phyloP scores from a whole-genome alignment of 2,888 invertebrate species.

The Pheosia tremula region DNA sequence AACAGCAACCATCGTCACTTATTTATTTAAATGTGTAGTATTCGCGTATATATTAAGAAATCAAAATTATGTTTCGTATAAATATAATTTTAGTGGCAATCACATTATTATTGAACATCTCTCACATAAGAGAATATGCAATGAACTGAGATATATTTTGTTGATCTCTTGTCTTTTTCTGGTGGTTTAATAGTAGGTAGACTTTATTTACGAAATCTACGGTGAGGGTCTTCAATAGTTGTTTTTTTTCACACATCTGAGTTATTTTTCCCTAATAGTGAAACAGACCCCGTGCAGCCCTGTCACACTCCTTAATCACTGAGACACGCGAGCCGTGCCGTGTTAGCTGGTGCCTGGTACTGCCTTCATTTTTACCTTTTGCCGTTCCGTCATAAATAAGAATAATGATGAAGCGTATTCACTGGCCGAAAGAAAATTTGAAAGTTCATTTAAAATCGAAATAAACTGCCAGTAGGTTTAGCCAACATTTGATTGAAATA shows the following conservation, averaged over 20 bases:
- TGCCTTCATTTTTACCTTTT: slow-evolving; percentile 1
- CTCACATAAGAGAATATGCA: no score
- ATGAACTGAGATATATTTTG: no score
- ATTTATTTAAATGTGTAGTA: no score
- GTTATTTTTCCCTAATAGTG: not conserved
- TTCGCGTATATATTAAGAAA: no score
- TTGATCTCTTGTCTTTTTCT: no score
- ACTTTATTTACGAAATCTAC: no score
- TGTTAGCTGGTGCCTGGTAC: slow-evolving; percentile 1
- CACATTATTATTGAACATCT: no score
- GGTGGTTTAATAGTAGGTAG: no score
- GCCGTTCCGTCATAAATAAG: slow-evolving; percentile 3
- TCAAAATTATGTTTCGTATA: no score
- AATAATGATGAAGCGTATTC: slow-evolving; percentile 3
- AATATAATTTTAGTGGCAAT: no score
- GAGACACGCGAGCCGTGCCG: not conserved
- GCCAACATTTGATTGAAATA: not conserved
- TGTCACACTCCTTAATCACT: not conserved
- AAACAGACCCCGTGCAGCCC: not conserved
- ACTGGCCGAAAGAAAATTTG: not conserved
- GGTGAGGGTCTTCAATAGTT: no score
- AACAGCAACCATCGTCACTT: no score
- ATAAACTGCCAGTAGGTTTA: not conserved
- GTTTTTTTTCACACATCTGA: not conserved
- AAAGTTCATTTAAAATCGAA: not conserved